Conservation (phyloP, 2,888 invertebrate species). For the Choreutis nemorana region DNA sequence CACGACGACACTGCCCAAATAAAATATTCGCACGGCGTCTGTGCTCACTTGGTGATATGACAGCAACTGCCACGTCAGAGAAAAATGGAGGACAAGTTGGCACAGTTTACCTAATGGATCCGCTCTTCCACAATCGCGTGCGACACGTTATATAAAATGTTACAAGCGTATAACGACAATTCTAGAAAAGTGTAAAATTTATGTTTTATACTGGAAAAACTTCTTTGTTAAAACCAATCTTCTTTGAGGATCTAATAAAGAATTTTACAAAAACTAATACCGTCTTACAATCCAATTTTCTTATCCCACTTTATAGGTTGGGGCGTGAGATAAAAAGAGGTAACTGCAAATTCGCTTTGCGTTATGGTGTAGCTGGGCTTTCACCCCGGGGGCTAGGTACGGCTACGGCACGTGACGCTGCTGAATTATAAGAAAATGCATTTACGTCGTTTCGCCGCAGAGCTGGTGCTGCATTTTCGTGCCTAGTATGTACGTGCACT, state of each 20-base stretch:
- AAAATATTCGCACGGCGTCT: conserved; percentile 52
- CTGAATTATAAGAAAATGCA: conserved; percentile 66
- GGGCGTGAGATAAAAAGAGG: conserved; percentile 49
- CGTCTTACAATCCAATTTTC: conserved; percentile 46
- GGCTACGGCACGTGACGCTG: conserved; percentile 53
- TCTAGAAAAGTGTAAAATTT: no score
- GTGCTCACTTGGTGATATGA: conserved; percentile 43
- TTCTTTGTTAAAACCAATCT: no score
- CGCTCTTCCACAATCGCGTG: no score
- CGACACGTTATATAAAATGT: no score
- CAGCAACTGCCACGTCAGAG: conserved; percentile 15
- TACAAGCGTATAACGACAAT: no score
- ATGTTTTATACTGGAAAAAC: no score
- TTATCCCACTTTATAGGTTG: conserved; percentile 45
- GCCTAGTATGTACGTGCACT: conserved; percentile 31
- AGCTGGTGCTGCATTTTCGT: conserved; percentile 35
- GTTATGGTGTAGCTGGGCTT: conserved; percentile 39
- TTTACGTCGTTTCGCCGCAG: conserved; percentile 45
- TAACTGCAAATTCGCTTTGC: conserved; percentile 58
- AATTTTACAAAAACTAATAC: neutral
- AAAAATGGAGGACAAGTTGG: conserved; percentile 4
- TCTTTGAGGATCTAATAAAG: no score
- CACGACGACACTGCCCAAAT: conserved; percentile 53
- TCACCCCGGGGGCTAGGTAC: conserved; percentile 36
- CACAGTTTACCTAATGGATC: no score